phyloP scores from a whole-genome alignment of 2,113 vertebrate species.

The Cynocephalus volans region DNA sequence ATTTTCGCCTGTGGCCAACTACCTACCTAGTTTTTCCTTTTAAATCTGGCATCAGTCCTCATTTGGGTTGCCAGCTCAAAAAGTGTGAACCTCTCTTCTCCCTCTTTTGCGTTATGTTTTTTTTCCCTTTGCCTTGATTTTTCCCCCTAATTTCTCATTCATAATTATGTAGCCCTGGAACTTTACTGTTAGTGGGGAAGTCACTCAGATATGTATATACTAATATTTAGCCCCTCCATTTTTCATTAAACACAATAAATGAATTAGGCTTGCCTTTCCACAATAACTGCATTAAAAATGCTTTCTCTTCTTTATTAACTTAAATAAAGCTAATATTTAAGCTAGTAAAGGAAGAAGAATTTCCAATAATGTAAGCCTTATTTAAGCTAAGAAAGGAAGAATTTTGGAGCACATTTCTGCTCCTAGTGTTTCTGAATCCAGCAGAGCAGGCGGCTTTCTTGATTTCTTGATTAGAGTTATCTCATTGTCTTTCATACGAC shows the following conservation, averaged over 20 bases:
- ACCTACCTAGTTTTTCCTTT: neutral
- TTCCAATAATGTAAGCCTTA: too few species aligned
- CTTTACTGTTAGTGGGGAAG: neutral
- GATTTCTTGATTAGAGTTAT: neutral
- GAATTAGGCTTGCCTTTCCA: neutral
- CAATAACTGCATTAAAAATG: neutral
- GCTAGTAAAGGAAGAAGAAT: too few species aligned
- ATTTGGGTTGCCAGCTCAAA: neutral
- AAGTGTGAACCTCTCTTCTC: neutral
- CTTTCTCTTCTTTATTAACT: slow-evolving; percentile 43
- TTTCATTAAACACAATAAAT: slow-evolving; percentile 40
- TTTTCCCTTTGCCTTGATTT: neutral
- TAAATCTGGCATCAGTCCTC: neutral
- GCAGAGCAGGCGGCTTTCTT: neutral
- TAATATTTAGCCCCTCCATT: neutral
- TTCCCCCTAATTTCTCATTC: neutral
- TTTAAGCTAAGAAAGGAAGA: neutral
- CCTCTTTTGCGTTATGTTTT: neutral
- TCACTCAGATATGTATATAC: neutral
- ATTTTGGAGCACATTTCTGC: neutral
- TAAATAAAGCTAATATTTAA: neutral
- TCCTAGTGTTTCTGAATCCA: slow-evolving; percentile 4
- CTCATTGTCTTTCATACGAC: neutral
- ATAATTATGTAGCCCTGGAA: neutral
- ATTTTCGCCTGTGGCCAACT: neutral